A percentile compares a stretch with the other conserved stretches of the same genome.
phyloP scores from a whole-genome alignment of 2,113 vertebrate genomes.

The Diphyllodes magnificus region DNA sequence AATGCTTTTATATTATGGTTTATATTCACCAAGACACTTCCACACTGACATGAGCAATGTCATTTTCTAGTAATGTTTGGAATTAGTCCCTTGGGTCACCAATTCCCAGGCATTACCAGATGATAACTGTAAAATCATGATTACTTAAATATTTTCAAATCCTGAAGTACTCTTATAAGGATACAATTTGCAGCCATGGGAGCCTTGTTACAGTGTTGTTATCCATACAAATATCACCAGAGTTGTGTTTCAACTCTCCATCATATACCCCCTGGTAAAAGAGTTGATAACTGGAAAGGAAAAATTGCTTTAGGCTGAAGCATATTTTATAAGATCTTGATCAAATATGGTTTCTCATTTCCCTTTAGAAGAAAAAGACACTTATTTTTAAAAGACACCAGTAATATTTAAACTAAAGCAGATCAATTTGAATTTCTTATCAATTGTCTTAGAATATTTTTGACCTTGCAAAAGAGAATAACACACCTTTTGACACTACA shows the following conservation, averaged over 20 bases:
- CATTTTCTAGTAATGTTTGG: slow-evolving; percentile 64
- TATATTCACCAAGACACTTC: slow-evolving; percentile 51
- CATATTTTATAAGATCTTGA: not conserved
- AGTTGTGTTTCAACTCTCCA: not conserved
- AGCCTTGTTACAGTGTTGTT: slow-evolving; percentile 3
- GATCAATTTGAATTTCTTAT: not conserved
- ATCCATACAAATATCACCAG: slow-evolving; percentile 1
- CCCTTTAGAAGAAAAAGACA: not conserved
- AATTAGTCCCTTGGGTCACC: slow-evolving; percentile 63
- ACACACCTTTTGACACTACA: not conserved
- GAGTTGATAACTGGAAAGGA: not conserved
- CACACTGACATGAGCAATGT: slow-evolving; percentile 56
- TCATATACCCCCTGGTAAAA: not conserved
- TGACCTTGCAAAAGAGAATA: not conserved
- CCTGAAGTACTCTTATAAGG: slow-evolving; percentile 48
- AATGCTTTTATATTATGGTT: slow-evolving; percentile 59
- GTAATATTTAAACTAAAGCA: not conserved
- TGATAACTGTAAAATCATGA: slow-evolving; percentile 58
- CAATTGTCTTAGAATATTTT: not conserved
- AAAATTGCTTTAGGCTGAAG: not conserved
- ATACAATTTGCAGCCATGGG: slow-evolving; percentile 44
- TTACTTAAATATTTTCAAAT: slow-evolving; percentile 57
- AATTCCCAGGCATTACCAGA: slow-evolving; percentile 56
- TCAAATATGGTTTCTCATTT: not conserved
- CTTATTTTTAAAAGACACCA: not conserved